Percentiles rank a stretch among this genome's conserved stretches.
Evolutionary conservation across 2,797 vertebrate genomes (phyloP).

Genomic region (Micropoecilia bifurca): DNA sequence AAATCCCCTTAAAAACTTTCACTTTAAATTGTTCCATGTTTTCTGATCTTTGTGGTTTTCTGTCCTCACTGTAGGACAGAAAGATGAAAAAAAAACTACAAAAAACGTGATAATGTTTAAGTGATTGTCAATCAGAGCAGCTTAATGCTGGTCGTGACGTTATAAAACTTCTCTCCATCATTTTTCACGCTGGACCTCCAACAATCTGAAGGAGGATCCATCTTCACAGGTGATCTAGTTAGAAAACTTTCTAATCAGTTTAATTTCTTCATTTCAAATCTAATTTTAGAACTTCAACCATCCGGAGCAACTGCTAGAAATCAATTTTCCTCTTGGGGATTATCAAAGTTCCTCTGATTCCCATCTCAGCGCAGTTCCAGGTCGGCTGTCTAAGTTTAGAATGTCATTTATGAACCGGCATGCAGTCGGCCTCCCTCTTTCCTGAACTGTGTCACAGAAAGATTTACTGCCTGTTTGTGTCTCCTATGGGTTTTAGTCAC

Average conservation of each 20-base stretch:
- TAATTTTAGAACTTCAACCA: conserved; percentile 2
- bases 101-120: neutral
- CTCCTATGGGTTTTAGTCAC: neutral
- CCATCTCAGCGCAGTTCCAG: neutral
- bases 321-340: neutral
- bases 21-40: neutral
- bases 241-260: conserved; percentile 15
- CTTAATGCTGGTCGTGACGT: neutral
- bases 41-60: neutral
- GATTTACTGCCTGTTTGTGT: neutral
- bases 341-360: conserved; percentile 11
- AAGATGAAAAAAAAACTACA: neutral
- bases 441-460: conserved; percentile 17
- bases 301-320: conserved; percentile 5
- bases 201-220: neutral
- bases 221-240: neutral
- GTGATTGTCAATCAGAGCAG: neutral
- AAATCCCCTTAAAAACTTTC: neutral
- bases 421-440: neutral
- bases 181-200: neutral
- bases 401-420: neutral
- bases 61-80: neutral
- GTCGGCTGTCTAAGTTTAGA: conserved; percentile 11
- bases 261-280: conserved; percentile 24
- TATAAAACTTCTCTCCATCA: neutral